These are phyloP conservation scores for Beroe forskalii DNA, from an alignment of 37 sponge, comb jelly and placozoan genomes.

Conservation along the genomic window DNA sequence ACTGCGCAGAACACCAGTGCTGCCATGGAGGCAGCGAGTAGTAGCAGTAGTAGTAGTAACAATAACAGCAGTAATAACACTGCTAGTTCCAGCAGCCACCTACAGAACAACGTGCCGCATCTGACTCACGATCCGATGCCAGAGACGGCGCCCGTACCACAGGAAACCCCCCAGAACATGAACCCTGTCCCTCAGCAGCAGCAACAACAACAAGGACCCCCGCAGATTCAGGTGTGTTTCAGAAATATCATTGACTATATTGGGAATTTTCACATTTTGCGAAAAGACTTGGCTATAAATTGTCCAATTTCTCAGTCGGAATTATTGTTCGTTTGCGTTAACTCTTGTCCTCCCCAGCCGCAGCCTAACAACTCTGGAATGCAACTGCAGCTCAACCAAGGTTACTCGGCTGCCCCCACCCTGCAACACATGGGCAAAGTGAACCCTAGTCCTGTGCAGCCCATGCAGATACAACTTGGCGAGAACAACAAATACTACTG, in stretches of 20 bases:
- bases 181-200: neutral
- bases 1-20: constrained; percentile 49
- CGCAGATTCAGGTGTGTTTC: neutral
- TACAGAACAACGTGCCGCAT: constrained; percentile 33
- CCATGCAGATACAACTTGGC: constrained; percentile 51
- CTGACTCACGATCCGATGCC: constrained; percentile 47
- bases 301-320: too few species aligned
- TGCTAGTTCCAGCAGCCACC: neutral
- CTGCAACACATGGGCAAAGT: constrained; percentile 8
- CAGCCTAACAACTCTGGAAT: neutral
- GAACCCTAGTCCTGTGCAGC: neutral
- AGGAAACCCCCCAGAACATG: neutral
- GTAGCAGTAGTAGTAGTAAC: neutral
- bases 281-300: too few species aligned
- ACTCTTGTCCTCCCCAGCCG: neutral
- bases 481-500: constrained; percentile 55
- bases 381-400: constrained; percentile 4
- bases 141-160: neutral
- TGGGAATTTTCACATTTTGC: too few species aligned
- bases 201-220: neutral
- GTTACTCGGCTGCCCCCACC: neutral
- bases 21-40: neutral
- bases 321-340: too few species aligned
- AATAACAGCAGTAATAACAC: neutral
- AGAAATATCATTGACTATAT: too few species aligned